Percentiles rank a stretch among this genome's conserved stretches.
Conservation (phyloP, 1,140 invertebrate species). For the Globodera ellingtonae region DNA sequence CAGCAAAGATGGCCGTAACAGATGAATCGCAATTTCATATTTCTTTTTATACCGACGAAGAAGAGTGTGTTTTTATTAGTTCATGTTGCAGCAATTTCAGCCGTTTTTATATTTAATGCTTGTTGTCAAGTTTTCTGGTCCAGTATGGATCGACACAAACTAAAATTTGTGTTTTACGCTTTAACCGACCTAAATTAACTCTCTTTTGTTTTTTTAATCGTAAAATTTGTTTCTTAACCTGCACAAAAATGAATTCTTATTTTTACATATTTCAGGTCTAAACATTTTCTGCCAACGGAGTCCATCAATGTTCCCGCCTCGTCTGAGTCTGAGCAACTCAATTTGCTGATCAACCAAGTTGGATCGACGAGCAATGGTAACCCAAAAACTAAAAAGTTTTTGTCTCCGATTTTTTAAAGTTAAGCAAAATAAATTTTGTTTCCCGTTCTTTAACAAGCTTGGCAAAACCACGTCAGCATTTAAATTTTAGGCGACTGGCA, state of each 20-base stretch:
- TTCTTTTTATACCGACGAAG: neutral
- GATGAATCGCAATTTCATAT: neutral
- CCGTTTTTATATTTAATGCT: neutral
- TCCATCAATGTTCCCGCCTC: conserved; percentile 31
- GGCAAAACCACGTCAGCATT: neutral
- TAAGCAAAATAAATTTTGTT: neutral
- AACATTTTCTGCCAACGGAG: conserved; percentile 20
- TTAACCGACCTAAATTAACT: too few species aligned
- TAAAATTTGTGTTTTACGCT: too few species aligned
- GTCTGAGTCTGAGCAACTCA: conserved; percentile 28
- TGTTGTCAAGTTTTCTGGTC: neutral
- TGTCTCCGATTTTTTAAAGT: neutral
- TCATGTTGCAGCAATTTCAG: too few species aligned
- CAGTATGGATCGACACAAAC: neutral
- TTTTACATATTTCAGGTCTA: conserved; percentile 9
- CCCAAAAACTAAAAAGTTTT: too few species aligned
- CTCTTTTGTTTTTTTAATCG: too few species aligned
- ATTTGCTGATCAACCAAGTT: conserved; percentile 36
- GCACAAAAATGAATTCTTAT: conserved; percentile 16
- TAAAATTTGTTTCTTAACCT: neutral
- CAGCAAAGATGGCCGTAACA: neutral
- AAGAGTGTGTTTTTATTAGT: neutral
- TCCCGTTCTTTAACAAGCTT: conserved; percentile 15
- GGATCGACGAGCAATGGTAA: conserved; percentile 29
- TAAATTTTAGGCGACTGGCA: conserved; percentile 53